These are phyloP conservation scores for Hystrix cristata DNA, from an alignment of 2,113 vertebrate species.

Conservation along the genomic window DNA sequence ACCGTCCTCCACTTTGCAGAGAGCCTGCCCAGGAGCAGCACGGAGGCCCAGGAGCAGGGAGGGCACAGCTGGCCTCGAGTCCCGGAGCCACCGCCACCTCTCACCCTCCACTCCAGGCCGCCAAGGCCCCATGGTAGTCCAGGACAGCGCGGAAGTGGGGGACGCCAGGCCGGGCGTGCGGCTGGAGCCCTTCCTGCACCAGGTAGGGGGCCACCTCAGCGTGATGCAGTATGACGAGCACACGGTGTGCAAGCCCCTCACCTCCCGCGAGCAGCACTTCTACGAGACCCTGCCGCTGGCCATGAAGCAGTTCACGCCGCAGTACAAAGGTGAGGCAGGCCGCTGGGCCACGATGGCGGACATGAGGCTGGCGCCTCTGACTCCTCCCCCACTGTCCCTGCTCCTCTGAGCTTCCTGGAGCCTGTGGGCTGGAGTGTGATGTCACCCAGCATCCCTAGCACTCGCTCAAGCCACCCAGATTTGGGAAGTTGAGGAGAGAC, in stretches of 20 bases:
- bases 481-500: background rate
- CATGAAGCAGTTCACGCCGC: slow-evolving; percentile 89
- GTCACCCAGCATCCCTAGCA: background rate
- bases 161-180: slow-evolving; percentile 70
- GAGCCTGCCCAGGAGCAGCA: background rate
- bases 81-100: background rate
- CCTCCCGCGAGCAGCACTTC: slow-evolving; percentile 88
- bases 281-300: slow-evolving; percentile 88
- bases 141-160: slow-evolving; percentile 60
- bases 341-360: rapidly evolving
- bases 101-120: rapidly evolving
- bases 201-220: slow-evolving; percentile 90
- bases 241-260: slow-evolving; percentile 90
- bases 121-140: slow-evolving; percentile 85
- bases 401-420: background rate
- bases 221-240: slow-evolving; percentile 88
- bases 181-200: slow-evolving; percentile 90
- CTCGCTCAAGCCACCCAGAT: background rate
- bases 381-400: background rate
- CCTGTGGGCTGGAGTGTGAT: background rate
- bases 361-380: background rate
- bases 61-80: too few species aligned
- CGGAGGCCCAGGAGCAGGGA: background rate
- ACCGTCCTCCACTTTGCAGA: background rate
- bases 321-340: slow-evolving; percentile 88